Percentiles rank a stretch among this genome's conserved stretches.
phyloP scores from a whole-genome alignment of 2,888 invertebrate genomes.

The Cyclophora albipunctata region DNA sequence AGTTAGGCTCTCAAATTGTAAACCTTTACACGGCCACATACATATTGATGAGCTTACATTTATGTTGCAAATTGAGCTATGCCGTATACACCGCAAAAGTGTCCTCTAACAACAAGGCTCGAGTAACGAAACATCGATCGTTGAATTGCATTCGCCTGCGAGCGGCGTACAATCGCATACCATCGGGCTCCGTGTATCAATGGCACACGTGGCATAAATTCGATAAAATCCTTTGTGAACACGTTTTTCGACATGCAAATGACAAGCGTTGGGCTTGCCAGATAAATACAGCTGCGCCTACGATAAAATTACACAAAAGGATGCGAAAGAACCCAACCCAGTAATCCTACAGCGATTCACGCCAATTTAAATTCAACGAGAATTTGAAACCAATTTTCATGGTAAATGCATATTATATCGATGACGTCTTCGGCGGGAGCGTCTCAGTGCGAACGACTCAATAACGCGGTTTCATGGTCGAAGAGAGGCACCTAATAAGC shows the following conservation, averaged over 20 bases:
- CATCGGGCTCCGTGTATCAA: slow-evolving; percentile 25
- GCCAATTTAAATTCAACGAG: slow-evolving; percentile 23
- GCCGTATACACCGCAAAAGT: slow-evolving; percentile 5
- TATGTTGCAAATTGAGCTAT: slow-evolving; percentile 17
- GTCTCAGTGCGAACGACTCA: slow-evolving; percentile 9
- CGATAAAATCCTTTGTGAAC: slow-evolving; percentile 44
- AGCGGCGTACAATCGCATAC: slow-evolving; percentile 19
- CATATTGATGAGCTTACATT: slow-evolving; percentile 17
- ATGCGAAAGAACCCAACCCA: slow-evolving; percentile 7
- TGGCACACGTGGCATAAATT: slow-evolving; percentile 58
- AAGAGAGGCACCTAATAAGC: slow-evolving; percentile 9
- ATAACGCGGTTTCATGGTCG: slow-evolving; percentile 16
- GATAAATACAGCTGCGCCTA: slow-evolving; percentile 26
- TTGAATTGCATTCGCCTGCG: slow-evolving; percentile 13
- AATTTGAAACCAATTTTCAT: slow-evolving; percentile 30
- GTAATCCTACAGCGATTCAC: slow-evolving; percentile 8
- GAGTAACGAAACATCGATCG: slow-evolving; percentile 15
- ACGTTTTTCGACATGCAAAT: slow-evolving; percentile 41
- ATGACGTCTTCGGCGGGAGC: slow-evolving; percentile 7
- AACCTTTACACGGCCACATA: slow-evolving; percentile 9
- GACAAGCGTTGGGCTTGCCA: slow-evolving; percentile 27
- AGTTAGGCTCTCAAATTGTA: slow-evolving; percentile 6
- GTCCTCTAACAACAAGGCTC: slow-evolving; percentile 10
- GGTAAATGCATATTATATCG: slow-evolving; percentile 17
- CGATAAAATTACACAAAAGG: slow-evolving; percentile 15